Evolutionary conservation across 1,140 invertebrate species (phyloP).

Genomic region (Linepithema humile): DNA sequence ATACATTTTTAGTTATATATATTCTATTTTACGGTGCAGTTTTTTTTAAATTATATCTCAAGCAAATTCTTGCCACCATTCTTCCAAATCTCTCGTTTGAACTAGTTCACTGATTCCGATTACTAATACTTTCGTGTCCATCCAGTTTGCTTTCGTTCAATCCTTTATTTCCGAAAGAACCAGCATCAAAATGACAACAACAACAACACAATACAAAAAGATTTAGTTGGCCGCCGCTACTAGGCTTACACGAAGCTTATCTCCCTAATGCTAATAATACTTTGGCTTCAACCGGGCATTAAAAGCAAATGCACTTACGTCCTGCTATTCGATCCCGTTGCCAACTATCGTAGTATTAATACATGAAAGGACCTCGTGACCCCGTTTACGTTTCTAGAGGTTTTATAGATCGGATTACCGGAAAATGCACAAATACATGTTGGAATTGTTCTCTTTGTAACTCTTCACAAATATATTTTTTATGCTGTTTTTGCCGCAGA

Average conservation of each 20-base stretch:
- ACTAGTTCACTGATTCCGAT: constrained; percentile 34
- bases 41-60: not conserved
- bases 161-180: constrained; percentile 71
- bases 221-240: constrained; percentile 69
- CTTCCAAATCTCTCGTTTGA: not conserved
- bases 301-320: constrained; percentile 79
- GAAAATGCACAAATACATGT: constrained; percentile 7
- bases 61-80: not conserved
- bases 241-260: constrained; percentile 73
- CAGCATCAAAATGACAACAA: constrained; percentile 50
- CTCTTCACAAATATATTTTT: not conserved
- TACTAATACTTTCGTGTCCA: constrained; percentile 2
- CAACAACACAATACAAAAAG: constrained; percentile 67
- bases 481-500: too few relatives aligned
- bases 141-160: constrained; percentile 47
- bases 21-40: not conserved
- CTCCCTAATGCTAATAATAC: constrained; percentile 80
- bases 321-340: constrained; percentile 60
- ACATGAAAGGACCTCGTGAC: constrained; percentile 67
- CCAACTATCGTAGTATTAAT: constrained; percentile 56
- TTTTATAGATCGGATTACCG: constrained; percentile 41
- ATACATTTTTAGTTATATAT: not conserved
- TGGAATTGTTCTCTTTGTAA: not conserved
- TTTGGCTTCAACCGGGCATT: constrained; percentile 80
- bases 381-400: constrained; percentile 75